A percentile compares a stretch with the other conserved stretches of the same genome.
These are phyloP conservation scores for Agonopterix heracliana DNA, from an alignment of 2,888 invertebrate genomes.

Conservation along the genomic window DNA sequence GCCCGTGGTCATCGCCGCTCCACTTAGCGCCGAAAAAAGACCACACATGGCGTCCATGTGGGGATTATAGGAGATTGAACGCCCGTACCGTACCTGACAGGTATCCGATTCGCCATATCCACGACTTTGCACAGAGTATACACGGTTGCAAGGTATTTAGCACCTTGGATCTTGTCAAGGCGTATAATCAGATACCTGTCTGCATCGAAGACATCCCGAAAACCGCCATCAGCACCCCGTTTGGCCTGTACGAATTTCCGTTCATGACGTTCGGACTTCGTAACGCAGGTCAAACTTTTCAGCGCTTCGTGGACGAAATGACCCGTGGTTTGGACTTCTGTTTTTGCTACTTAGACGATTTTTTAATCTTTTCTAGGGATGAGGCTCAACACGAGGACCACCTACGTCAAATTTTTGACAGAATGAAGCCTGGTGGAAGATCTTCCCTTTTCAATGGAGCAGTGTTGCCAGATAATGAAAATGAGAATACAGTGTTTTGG, in stretches of 20 bases:
- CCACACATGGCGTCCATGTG: conserved; percentile 26
- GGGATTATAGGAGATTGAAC: conserved; percentile 29
- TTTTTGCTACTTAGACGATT: conserved; percentile 20
- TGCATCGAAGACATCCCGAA: conserved; percentile 26
- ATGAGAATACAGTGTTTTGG: no score
- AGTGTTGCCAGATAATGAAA: no score
- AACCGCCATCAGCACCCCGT: conserved; percentile 29
- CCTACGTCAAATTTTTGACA: no score
- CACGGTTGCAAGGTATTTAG: conserved; percentile 5
- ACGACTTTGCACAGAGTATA: conserved; percentile 8
- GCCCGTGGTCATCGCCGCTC: no score
- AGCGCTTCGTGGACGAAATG: no score
- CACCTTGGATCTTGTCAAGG: conserved; percentile 8
- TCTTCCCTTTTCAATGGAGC: no score
- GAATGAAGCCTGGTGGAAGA: no score
- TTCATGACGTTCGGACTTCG: no score
- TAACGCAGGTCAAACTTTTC: no score
- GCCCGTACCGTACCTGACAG: no score
- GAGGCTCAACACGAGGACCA: conserved; percentile 23
- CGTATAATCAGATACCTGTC: no score
- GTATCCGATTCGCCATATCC: conserved; percentile 8
- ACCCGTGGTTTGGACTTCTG: conserved; percentile 6
- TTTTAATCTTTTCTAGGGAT: conserved; percentile 3
- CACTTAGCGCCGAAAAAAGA: conserved; percentile 26
- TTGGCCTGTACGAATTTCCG: conserved; percentile 28